Base-by-base conservation (phyloP, 2,113 vertebrate species). In the Furnarius figulus region DNA sequence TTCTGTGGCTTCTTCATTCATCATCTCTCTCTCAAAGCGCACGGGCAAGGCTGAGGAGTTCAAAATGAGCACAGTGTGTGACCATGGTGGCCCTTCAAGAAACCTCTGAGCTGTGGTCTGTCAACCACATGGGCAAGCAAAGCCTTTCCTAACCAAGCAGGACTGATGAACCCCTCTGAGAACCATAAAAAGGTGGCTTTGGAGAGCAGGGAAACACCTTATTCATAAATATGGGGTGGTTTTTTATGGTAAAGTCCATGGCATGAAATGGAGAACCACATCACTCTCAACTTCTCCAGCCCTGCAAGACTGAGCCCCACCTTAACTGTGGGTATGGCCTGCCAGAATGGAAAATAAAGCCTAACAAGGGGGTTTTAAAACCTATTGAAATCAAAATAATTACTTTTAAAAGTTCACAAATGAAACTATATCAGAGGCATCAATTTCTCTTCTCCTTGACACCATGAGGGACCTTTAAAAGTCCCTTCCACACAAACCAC, bases 1-100 rank as follows among this genome's bases (percentile, higher is more conserved):
- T 95, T 97, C 96, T 1, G 86, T 81, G 80, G 84, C 91, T 85
- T 96, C 97, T 66, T 97, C 96, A 9, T 97, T 97, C 93, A 88
- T 98, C 94, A 99, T 44, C 63, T 97, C 97, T 39, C 97, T 82
- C 93, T 93, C 98, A 91, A 99, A 99, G 68, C 4, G 77, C 42
- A 90, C 86, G 4, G 96, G 96, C 85, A 96, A 81, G 79, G 95
- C 96, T 97, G 90, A 70, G 79, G 94, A 56, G 81, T 37, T 95
- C 85, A 96, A 94, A 96, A 95, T 2, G 56, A 91, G 68, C 47
- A 96, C 50, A 96, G 25, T 16, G 55, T 61, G 31, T 76, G 85
- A 93, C 30, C 13, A 0, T 1, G 53, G 59, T 44, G 75, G 62
- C 31, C 23, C 23, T 9, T 33, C 39, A 42, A 30, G 49, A 0